Conservation (phyloP, 2,113 vertebrate species). For the crab-eating macaque (Macaca fascicularis) region DNA sequence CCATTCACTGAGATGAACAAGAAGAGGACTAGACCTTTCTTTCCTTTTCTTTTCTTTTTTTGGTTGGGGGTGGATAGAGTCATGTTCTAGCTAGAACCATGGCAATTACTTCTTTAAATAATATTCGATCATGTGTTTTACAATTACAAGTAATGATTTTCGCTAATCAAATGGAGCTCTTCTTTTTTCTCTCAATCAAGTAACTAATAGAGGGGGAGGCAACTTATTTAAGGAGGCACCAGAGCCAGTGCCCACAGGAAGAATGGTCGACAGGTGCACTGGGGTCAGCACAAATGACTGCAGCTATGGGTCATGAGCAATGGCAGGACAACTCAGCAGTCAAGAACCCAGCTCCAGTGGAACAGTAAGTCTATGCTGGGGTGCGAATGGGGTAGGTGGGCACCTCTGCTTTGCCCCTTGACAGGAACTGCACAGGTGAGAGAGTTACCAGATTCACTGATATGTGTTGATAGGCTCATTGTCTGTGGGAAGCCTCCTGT, state of each 20-base stretch:
- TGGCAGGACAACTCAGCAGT: too few species aligned
- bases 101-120: neutral
- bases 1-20: neutral
- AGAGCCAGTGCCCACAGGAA: neutral
- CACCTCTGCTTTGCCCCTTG: neutral
- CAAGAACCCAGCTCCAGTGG: neutral
- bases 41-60: neutral
- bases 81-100: neutral
- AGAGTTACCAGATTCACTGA: neutral
- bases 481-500: neutral
- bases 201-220: neutral
- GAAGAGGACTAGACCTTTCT: neutral
- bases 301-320: neutral
- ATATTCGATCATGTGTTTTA: neutral
- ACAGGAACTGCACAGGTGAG: neutral
- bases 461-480: neutral
- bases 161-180: neutral
- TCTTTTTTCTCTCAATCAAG: neutral
- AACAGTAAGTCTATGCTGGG: neutral
- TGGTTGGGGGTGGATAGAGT: neutral
- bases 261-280: neutral
- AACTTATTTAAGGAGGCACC: neutral
- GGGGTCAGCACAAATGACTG: neutral
- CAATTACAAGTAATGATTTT: neutral
- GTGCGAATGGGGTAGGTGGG: neutral